These are phyloP conservation scores for Fopius arisanus DNA, from an alignment of 1,140 invertebrate species.

Conservation along the genomic window DNA sequence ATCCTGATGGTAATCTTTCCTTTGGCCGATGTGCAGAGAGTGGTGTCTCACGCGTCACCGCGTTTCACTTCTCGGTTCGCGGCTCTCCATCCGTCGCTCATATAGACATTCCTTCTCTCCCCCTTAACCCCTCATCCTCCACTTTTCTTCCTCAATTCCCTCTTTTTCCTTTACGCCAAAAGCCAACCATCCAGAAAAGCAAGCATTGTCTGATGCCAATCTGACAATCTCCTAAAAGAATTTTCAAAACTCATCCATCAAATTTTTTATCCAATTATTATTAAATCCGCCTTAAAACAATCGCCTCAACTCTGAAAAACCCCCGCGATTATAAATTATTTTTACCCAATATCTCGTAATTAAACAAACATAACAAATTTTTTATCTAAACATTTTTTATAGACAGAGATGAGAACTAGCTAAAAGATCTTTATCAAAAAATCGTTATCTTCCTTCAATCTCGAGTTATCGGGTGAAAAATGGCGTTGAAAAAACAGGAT, in stretches of 20 bases:
- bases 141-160: conserved; percentile 19
- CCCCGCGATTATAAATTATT: no score
- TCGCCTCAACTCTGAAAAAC: no score
- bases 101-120: conserved; percentile 63
- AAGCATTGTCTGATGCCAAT: conserved; percentile 11
- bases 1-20: conserved; percentile 58
- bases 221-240: not conserved
- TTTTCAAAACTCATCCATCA: not conserved
- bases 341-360: no score
- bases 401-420: no score
- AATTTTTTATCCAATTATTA: not conserved
- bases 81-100: conserved; percentile 48
- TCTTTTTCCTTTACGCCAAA: not conserved
- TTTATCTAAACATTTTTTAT: no score
- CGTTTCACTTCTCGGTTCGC: conserved; percentile 43
- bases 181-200: conserved; percentile 2
- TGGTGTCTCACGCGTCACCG: conserved; percentile 59
- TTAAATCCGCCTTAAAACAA: no score
- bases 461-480: no score
- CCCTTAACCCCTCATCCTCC: conserved; percentile 28
- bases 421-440: no score
- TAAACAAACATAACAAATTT: no score
- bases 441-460: no score
- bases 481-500: no score
- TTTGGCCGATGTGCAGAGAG: conserved; percentile 63